Evolutionary conservation across 2,797 vertebrate species (phyloP).

Genomic region (Aselliscus stoliczkanus): DNA sequence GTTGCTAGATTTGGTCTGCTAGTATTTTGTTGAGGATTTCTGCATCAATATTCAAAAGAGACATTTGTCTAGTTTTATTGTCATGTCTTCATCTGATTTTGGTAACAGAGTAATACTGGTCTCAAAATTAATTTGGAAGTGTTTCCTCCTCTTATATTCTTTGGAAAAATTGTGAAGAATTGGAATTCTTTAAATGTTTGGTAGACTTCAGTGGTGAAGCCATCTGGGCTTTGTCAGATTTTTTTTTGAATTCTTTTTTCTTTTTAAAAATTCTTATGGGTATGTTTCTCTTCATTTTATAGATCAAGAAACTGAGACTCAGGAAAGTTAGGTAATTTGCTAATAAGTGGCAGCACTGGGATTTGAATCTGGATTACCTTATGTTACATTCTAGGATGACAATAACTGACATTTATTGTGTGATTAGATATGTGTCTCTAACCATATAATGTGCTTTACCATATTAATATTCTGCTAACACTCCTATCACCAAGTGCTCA

Average conservation of each 20-base stretch:
- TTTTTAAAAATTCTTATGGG: neutral
- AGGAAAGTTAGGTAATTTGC: neutral
- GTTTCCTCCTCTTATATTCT: neutral
- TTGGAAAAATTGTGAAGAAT: neutral
- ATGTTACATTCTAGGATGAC: neutral
- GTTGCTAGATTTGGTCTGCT: neutral
- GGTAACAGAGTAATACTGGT: neutral
- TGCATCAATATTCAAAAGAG: neutral
- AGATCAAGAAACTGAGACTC: neutral
- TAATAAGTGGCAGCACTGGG: neutral
- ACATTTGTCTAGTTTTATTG: neutral
- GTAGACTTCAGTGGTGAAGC: neutral
- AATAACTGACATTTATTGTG: neutral
- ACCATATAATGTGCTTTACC: neutral
- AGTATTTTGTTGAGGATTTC: constrained; percentile 9
- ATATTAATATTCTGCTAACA: neutral
- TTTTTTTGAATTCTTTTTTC: neutral
- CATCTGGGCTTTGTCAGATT: neutral
- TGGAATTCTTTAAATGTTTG: neutral
- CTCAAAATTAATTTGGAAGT: neutral
- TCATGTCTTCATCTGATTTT: neutral
- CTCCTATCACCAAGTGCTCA: neutral
- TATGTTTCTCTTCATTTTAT: neutral
- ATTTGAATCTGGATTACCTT: neutral
- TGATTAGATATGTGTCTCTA: neutral